Percentiles rank a stretch among this genome's conserved stretches.
phyloP scores from a whole-genome alignment of 2,888 invertebrate species.

The Drosophila emarginata region DNA sequence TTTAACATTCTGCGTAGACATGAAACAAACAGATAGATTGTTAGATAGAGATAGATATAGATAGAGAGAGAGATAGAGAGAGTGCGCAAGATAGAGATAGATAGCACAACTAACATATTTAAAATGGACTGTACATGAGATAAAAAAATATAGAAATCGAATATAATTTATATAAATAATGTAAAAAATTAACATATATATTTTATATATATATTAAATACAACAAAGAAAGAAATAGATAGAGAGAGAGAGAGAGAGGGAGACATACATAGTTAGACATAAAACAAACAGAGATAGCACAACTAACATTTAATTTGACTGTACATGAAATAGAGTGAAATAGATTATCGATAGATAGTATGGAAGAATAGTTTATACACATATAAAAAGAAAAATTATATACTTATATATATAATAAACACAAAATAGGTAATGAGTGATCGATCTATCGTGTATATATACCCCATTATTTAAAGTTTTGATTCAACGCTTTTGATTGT shows the following conservation, averaged over 20 bases:
- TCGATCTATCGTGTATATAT: constrained; percentile 16
- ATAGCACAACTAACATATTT: no score
- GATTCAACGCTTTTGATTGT: not conserved
- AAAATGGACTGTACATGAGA: not conserved
- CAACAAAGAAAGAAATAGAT: constrained; percentile 17
- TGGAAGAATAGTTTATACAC: not conserved
- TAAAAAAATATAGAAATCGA: not conserved
- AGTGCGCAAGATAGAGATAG: no score
- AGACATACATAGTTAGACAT: constrained; percentile 29
- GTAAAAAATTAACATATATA: not conserved
- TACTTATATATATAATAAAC: no score
- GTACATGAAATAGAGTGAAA: constrained; percentile 8
- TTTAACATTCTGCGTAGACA: constrained; percentile 48
- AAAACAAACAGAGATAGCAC: constrained; percentile 5
- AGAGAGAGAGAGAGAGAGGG: constrained; percentile 38
- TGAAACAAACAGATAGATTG: constrained; percentile 46
- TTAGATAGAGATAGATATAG: constrained; percentile 48
- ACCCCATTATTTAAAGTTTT: not conserved
- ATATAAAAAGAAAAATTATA: not conserved
- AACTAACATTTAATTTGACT: constrained; percentile 1
- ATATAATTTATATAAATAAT: not conserved
- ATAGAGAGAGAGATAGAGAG: constrained; percentile 13
- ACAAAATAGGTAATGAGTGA: constrained; percentile 19
- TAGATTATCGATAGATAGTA: constrained; percentile 17
- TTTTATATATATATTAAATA: not conserved